Evolutionary conservation across 1,140 invertebrate species (phyloP).

Genomic region (Planococcus citri): DNA sequence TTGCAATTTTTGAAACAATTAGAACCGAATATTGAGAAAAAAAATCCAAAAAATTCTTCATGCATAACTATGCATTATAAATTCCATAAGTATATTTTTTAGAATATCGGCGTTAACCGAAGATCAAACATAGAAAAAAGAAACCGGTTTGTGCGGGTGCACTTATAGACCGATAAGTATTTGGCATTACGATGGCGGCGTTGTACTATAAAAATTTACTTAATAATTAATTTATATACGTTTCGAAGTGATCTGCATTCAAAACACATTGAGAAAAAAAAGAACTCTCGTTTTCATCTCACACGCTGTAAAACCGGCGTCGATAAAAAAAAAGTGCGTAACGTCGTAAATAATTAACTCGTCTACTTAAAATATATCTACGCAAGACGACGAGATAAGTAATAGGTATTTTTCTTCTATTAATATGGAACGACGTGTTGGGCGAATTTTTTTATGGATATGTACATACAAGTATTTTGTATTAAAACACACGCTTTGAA

Average conservation of each 20-base stretch:
- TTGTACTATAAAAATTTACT: neutral
- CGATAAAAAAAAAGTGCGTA: neutral
- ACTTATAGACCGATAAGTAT: neutral
- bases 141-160: neutral
- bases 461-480: too few species aligned
- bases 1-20: too few species aligned
- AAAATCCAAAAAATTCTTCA: too few species aligned
- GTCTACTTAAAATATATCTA: neutral
- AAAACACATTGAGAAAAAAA: neutral
- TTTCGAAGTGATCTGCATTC: neutral
- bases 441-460: too few species aligned
- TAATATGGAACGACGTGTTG: neutral
- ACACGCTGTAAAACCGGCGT: neutral
- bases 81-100: neutral
- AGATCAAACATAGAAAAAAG: neutral
- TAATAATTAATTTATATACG: constrained; percentile 4
- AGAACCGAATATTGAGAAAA: too few species aligned
- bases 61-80: neutral
- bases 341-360: neutral
- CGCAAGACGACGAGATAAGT: neutral
- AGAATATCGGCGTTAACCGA: neutral
- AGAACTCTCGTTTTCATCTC: neutral
- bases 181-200: too few species aligned
- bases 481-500: too few species aligned
- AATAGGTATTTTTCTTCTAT: neutral